Evolutionary conservation across 1,140 invertebrate species (phyloP).

Genomic region (Listronotus bonariensis): DNA sequence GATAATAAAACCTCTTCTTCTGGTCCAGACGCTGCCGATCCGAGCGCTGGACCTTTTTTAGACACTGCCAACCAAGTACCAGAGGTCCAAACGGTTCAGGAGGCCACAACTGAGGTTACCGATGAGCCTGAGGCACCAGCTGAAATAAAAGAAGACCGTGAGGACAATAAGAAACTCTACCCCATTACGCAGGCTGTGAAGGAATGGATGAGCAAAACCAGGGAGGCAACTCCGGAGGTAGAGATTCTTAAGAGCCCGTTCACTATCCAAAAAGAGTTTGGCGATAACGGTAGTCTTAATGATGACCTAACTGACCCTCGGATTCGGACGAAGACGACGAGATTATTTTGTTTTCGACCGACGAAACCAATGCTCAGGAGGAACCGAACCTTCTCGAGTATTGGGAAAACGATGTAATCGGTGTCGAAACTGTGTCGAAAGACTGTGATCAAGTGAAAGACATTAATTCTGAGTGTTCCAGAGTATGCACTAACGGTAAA

Average conservation of each 20-base stretch:
- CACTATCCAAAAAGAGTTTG: constrained; percentile 46
- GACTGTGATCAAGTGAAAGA: constrained; percentile 19
- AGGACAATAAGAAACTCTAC: constrained; percentile 41
- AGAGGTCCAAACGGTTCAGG: constrained; percentile 18
- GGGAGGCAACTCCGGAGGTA: constrained; percentile 52
- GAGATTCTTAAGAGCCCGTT: constrained; percentile 53
- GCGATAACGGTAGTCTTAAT: constrained; percentile 21
- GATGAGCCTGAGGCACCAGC: constrained; percentile 19
- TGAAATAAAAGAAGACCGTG: constrained; percentile 6
- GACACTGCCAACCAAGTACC: constrained; percentile 24
- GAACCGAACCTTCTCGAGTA: constrained; percentile 45
- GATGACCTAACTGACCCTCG: constrained; percentile 6
- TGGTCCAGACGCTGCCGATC: constrained; percentile 37
- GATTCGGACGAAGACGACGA: constrained; percentile 34
- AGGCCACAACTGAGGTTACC: constrained; percentile 6
- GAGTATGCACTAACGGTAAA: constrained; percentile 13
- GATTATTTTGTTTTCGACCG: constrained; percentile 33
- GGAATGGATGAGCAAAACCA: constrained; percentile 53
- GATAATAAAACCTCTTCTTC: constrained; percentile 33
- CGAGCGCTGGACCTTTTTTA: constrained; percentile 45
- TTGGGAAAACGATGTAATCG: constrained; percentile 44
- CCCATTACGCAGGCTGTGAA: constrained; percentile 53
- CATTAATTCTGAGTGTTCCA: constrained; percentile 1
- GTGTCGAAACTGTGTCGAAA: constrained; percentile 24
- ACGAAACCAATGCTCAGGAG: constrained; percentile 15